Conservation (phyloP, 2,888 invertebrate species). For the Gandaritis pyraliata region DNA sequence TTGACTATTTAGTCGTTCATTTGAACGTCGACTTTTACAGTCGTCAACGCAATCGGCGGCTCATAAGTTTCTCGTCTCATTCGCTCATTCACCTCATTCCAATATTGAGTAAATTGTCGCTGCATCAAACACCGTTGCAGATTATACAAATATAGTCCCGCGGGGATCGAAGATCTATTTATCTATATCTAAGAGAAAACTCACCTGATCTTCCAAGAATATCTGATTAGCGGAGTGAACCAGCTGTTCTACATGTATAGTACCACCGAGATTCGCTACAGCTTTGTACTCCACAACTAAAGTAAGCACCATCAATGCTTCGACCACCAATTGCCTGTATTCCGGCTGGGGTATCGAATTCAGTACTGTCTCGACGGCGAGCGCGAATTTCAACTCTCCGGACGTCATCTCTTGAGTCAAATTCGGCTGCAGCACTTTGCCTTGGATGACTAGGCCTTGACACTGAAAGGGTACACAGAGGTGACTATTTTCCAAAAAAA, state of each 20-base stretch:
- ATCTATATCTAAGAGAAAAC: slow-evolving; percentile 26
- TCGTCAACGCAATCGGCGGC: too few species aligned
- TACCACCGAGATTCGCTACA: slow-evolving; percentile 89
- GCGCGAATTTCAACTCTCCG: slow-evolving; percentile 98
- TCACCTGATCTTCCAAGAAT: slow-evolving; percentile 97
- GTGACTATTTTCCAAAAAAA: neutral
- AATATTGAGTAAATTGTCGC: too few species aligned
- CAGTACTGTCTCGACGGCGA: slow-evolving; percentile 98
- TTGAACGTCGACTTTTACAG: too few species aligned
- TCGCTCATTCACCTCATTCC: too few species aligned
- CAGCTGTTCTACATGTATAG: slow-evolving; percentile 94
- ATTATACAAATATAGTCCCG: too few species aligned
- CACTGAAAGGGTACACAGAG: slow-evolving; percentile 82
- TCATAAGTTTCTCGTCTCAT: too few species aligned
- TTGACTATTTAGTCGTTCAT: too few species aligned
- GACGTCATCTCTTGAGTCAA: slow-evolving; percentile 99
- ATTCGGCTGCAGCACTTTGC: slow-evolving; percentile 94
- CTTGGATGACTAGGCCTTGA: slow-evolving; percentile 96
- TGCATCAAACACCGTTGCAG: too few species aligned
- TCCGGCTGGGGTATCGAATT: slow-evolving; percentile 99
- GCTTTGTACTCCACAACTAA: slow-evolving; percentile 95
- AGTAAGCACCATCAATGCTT: slow-evolving; percentile 98
- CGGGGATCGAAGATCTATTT: too few species aligned
- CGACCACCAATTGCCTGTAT: slow-evolving; percentile 98
- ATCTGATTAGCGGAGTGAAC: slow-evolving; percentile 97